Evolutionary conservation across 2,797 vertebrate species (phyloP).

Genomic region (Danio tinwini): DNA sequence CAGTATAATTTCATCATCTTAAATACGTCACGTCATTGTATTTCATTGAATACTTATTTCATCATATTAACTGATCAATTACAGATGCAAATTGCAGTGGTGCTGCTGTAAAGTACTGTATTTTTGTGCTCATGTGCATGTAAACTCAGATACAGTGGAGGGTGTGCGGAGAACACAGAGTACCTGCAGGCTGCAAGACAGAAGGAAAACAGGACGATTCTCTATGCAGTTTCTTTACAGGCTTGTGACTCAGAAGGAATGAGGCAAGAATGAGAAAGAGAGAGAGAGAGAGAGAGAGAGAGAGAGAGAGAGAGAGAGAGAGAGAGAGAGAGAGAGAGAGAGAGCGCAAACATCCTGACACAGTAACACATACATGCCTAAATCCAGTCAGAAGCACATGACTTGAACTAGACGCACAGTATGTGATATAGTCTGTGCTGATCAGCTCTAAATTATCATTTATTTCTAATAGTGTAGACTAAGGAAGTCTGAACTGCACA

Average conservation of each 20-base stretch:
- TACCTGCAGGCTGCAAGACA: constrained; percentile 34
- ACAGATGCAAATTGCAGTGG: constrained; percentile 18
- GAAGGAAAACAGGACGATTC: constrained; percentile 43
- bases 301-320: background rate
- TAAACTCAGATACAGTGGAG: background rate
- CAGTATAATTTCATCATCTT: too few species aligned
- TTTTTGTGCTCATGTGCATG: background rate
- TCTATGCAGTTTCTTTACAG: constrained; percentile 61
- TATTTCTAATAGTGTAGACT: background rate
- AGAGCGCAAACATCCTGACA: constrained; percentile 48
- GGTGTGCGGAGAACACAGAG: constrained; percentile 43
- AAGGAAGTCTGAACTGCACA: too few species aligned
- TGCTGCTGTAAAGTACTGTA: background rate
- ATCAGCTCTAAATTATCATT: background rate
- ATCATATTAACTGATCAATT: background rate
- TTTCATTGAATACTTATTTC: too few species aligned
- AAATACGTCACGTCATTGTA: too few species aligned
- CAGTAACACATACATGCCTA: background rate
- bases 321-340: background rate
- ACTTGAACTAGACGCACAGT: background rate
- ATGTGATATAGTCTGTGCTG: background rate
- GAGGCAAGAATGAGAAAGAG: constrained; percentile 38
- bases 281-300: background rate
- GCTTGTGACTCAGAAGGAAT: constrained; percentile 67
- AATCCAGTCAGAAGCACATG: background rate